Conservation (phyloP, 2,888 invertebrate species). For the Pseudococcus viburni region DNA sequence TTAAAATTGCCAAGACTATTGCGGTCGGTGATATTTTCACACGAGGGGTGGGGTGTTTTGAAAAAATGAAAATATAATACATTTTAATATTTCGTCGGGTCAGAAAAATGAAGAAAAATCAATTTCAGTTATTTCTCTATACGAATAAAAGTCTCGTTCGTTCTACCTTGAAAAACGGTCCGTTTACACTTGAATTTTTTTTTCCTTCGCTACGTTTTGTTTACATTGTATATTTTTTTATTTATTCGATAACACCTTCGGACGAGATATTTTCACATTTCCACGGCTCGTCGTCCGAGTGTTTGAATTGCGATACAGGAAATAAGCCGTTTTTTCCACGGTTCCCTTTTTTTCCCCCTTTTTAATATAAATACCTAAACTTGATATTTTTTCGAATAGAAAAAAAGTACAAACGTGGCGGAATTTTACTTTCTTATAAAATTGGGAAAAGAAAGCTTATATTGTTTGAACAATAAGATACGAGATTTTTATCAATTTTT, state of each 20-base stretch:
- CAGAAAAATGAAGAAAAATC: neutral
- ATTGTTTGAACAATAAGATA: neutral
- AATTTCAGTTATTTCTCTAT: neutral
- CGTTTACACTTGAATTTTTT: conserved; percentile 27
- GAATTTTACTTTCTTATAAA: neutral
- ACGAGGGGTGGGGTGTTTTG: too few relatives aligned
- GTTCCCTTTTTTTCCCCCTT: neutral
- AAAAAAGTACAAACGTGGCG: conserved; percentile 5
- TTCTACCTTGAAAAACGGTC: neutral
- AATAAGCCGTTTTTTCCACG: conserved; percentile 4
- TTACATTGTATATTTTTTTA: conserved; percentile 32
- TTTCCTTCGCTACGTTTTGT: neutral
- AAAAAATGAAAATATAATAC: too few relatives aligned
- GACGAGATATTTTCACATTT: neutral
- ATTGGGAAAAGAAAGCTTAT: neutral
- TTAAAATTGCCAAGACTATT: too few relatives aligned
- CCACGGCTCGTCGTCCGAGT: neutral
- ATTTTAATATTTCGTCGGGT: too few relatives aligned
- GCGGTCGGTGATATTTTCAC: too few relatives aligned
- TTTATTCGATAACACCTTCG: conserved; percentile 29
- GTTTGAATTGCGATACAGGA: neutral
- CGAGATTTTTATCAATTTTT: neutral
- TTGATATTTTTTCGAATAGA: neutral
- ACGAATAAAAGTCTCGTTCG: neutral
- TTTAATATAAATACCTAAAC: neutral